These are phyloP conservation scores for Arenaria interpres DNA, from an alignment of 2,113 vertebrate genomes.

Conservation along the genomic window DNA sequence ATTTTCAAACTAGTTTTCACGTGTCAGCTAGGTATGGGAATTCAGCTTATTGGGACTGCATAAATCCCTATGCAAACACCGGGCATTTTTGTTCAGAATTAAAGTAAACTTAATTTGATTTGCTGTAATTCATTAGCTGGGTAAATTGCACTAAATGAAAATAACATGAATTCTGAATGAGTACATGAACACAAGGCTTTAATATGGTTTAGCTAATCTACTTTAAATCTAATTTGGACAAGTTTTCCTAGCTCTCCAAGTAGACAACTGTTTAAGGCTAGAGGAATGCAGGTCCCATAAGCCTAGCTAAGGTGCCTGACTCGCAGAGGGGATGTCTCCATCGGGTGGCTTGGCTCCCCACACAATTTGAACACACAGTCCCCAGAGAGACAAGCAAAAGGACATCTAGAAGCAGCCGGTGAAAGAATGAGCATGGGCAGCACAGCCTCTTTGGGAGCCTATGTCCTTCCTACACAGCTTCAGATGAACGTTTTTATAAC, in stretches of 20 bases:
- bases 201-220: neutral
- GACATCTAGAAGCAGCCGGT: neutral
- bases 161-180: neutral
- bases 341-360: rapidly evolving
- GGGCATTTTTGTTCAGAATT: neutral
- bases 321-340: neutral
- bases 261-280: neutral
- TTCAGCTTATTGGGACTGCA: neutral
- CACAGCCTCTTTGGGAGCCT: neutral
- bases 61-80: neutral
- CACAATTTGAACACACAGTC: neutral
- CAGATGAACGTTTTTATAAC: neutral
- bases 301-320: neutral
- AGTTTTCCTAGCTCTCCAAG: neutral
- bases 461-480: neutral
- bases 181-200: neutral
- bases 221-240: neutral
- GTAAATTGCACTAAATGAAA: neutral
- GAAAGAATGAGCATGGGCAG: neutral
- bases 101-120: neutral
- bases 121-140: neutral
- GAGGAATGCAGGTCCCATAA: neutral
- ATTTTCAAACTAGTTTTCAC: neutral
- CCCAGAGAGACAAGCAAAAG: neutral
- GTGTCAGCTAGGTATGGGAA: neutral